These are phyloP conservation scores for Papilio polyxenes DNA, from an alignment of 1,140 invertebrate genomes.

Conservation along the genomic window DNA sequence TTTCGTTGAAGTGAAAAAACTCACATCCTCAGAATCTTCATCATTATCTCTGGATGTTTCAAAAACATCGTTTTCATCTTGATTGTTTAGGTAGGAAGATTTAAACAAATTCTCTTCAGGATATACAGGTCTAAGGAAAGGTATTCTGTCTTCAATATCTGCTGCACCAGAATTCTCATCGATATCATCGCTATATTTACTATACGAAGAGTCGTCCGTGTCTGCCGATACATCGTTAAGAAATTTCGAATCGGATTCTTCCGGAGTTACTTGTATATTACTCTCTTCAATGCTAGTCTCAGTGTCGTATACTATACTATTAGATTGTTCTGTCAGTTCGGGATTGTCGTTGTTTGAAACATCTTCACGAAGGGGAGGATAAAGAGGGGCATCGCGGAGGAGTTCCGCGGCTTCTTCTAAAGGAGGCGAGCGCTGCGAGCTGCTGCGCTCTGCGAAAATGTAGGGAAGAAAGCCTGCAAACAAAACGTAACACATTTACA, in stretches of 20 bases:
- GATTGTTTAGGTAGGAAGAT: slow-evolving; percentile 6
- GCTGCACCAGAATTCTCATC: neutral
- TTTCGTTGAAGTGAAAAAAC: slow-evolving; percentile 35
- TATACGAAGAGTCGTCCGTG: neutral
- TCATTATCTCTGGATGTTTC: slow-evolving; percentile 42
- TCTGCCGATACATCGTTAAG: neutral
- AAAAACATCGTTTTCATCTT: slow-evolving; percentile 18
- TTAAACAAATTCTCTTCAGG: slow-evolving; percentile 22
- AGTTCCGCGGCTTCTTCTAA: slow-evolving; percentile 59
- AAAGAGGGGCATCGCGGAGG: slow-evolving; percentile 68
- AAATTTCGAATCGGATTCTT: neutral
- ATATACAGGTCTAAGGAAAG: slow-evolving; percentile 2
- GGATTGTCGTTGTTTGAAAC: slow-evolving; percentile 35
- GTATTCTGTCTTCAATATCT: neutral
- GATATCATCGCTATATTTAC: neutral
- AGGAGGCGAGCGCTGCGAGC: slow-evolving; percentile 58
- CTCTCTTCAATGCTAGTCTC: slow-evolving; percentile 33
- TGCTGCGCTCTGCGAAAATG: slow-evolving; percentile 54
- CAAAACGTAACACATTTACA: slow-evolving; percentile 34
- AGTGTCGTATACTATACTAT: neutral
- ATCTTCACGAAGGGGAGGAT: slow-evolving; percentile 63
- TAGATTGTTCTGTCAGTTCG: slow-evolving; percentile 35
- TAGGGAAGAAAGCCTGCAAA: slow-evolving; percentile 57
- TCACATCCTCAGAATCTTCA: slow-evolving; percentile 41
- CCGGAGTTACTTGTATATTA: neutral